Base-by-base conservation (phyloP, 2,888 invertebrate species). In the Apamea monoglypha region DNA sequence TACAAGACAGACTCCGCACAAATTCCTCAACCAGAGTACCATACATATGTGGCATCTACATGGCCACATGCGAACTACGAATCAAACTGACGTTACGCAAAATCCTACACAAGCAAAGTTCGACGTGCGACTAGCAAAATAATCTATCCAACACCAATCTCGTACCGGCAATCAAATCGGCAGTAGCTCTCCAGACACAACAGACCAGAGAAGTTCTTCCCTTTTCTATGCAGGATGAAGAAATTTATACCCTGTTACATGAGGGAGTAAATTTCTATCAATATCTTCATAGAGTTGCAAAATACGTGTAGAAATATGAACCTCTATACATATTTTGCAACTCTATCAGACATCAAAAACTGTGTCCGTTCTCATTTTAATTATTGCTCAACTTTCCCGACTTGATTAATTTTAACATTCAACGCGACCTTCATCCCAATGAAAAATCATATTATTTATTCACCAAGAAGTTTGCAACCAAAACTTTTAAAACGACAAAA, bases 401-500 rank as follows among this genome's bases (percentile, higher is more conserved):
- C 29, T 63, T 64, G 2, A 67, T 67, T 32, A 76, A 50, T 56
- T 59, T n/a, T 68, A 82, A 74, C 21, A 76, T 77, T 64, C 29
- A 59, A 68, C n/a, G n/a, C 40, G 25, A 72, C 36, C 56, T 76
- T 79, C 78, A 32, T 67, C 16, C 14, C 21, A 40, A 67, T 61
- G 6, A 79, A 68, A 76, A 69, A 66, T 72, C 56, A 61, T 71
- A 61, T 68, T 79, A 61, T 82, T 78, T 74, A 76, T 75, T 75
- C 72, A 74, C 16, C 71, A 76, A 73, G 44, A 83, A 85, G 66
- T 83, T 85, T n/a, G 66, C 61, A 59, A 53, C 0, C 16, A 66
- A 66, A 81, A 72, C n/a, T 83, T 76, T 76, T 40, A 21, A 64
- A 67, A 80, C 63, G 74, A 74, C 86, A 77, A 75, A 76, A 80